Conservation (phyloP, 2,113 vertebrate genomes). For the Origma solitaria region DNA sequence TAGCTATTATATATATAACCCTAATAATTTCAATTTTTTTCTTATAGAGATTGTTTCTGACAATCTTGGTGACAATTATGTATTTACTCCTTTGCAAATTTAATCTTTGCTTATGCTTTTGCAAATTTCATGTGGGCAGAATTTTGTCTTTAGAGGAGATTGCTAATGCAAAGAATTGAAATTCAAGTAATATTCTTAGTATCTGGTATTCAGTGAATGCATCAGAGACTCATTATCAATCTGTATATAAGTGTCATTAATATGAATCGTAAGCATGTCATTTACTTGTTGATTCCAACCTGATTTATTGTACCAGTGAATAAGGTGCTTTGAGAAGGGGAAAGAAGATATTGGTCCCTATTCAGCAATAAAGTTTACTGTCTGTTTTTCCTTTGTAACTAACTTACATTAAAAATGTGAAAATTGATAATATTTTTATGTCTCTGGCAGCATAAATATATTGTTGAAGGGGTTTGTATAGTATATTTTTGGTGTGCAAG, state of each 20-base stretch:
- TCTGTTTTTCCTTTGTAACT: neutral
- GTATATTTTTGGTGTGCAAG: rapidly evolving
- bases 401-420: neutral
- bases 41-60: neutral
- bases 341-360: neutral
- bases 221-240: neutral
- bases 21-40: neutral
- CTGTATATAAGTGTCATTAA: neutral
- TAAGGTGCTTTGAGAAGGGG: neutral
- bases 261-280: neutral
- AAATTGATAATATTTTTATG: neutral
- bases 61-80: neutral
- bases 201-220: neutral
- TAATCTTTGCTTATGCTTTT: neutral
- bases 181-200: neutral
- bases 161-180: neutral
- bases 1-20: neutral
- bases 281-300: neutral
- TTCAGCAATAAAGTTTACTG: neutral
- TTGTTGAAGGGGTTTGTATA: neutral
- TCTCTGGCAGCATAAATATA: neutral
- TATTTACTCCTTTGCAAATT: neutral
- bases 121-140: neutral
- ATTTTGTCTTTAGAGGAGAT: neutral
- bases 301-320: neutral